Percentiles rank a stretch among this genome's conserved stretches.
Evolutionary conservation across 2,888 invertebrate genomes (phyloP).

Genomic region (Panorpa germanica): DNA sequence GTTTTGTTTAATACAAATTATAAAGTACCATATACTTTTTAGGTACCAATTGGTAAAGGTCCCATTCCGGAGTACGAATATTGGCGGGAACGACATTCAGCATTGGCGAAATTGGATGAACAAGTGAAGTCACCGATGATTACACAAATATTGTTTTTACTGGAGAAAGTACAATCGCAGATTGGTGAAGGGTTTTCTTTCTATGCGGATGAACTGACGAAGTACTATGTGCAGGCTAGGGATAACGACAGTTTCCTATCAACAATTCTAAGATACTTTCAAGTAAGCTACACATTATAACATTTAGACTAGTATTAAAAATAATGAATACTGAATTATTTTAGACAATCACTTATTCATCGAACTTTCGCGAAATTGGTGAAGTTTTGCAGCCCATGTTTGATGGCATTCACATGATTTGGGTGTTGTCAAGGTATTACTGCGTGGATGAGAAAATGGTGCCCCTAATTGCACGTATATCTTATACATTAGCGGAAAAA

Average conservation of each 20-base stretch:
- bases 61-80: constrained; percentile 73
- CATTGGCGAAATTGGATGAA: constrained; percentile 58
- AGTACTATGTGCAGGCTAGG: constrained; percentile 48
- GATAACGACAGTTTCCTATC: constrained; percentile 64
- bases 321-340: neutral
- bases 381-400: constrained; percentile 40
- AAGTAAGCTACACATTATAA: constrained; percentile 21
- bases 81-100: constrained; percentile 67
- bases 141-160: constrained; percentile 34
- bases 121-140: constrained; percentile 59
- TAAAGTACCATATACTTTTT: constrained; percentile 11
- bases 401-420: constrained; percentile 73
- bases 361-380: neutral
- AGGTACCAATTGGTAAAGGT: constrained; percentile 47
- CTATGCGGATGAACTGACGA: constrained; percentile 39
- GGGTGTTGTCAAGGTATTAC: constrained; percentile 78
- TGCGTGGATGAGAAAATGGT: constrained; percentile 75
- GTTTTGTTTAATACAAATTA: constrained; percentile 1
- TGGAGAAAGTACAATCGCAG: constrained; percentile 33
- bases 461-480: constrained; percentile 61
- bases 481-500: constrained; percentile 63
- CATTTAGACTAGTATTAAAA: neutral
- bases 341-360: neutral
- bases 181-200: constrained; percentile 36
- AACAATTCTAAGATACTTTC: constrained; percentile 54